Evolutionary conservation across 2,797 vertebrate species (phyloP).

Genomic region (Syndactyla subalaris): DNA sequence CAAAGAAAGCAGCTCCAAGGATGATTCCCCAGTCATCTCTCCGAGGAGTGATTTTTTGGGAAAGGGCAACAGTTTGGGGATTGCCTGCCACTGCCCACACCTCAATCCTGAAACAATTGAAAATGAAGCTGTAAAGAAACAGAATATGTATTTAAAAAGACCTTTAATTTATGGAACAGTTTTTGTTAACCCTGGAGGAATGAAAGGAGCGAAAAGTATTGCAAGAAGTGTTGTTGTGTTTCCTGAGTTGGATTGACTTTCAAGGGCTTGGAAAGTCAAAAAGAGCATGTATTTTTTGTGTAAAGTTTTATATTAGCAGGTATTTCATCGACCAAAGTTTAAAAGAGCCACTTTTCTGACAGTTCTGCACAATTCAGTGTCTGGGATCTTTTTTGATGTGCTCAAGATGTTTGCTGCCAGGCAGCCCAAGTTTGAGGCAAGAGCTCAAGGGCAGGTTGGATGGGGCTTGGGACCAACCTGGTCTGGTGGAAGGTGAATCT

Average conservation of each 20-base stretch:
- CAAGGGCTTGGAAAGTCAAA: background rate
- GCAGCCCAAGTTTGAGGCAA: background rate
- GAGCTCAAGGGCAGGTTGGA: background rate
- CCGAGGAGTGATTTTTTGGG: background rate
- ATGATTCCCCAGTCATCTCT: background rate
- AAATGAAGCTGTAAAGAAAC: background rate
- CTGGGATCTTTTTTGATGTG: background rate
- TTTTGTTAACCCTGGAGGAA: background rate
- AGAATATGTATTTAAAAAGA: background rate
- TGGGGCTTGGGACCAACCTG: background rate
- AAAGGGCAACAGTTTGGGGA: background rate
- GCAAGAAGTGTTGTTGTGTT: background rate
- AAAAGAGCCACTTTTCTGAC: background rate
- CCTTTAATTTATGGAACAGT: background rate
- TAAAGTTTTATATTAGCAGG: background rate
- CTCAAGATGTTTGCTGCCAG: background rate
- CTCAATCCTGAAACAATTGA: background rate
- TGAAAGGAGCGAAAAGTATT: background rate
- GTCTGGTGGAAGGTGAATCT: rapidly evolving
- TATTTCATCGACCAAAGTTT: background rate
- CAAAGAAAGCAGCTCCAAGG: background rate
- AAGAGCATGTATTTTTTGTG: background rate
- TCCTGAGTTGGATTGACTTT: background rate
- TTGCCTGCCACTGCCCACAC: background rate
- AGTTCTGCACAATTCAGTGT: background rate